A percentile compares a stretch with the other conserved stretches of the same genome.
Evolutionary conservation across 2,113 vertebrate genomes (phyloP).

Genomic region (Butastur rufipennis): DNA sequence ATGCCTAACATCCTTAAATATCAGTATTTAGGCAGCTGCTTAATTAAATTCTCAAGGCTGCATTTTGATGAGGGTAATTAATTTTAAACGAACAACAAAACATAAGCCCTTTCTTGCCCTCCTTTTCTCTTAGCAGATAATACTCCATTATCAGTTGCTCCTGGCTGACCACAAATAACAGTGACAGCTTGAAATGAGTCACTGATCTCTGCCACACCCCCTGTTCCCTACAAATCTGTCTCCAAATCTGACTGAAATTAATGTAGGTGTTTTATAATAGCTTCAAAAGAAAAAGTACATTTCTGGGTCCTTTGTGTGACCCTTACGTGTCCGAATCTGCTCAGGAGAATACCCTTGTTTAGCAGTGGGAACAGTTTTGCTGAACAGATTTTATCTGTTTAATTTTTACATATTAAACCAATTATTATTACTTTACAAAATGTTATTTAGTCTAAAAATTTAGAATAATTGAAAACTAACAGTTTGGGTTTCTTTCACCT

Average conservation of each 20-base stretch:
- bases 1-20: constrained; percentile 51
- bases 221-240: neutral
- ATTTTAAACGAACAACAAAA: constrained; percentile 66
- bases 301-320: neutral
- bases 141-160: constrained; percentile 60
- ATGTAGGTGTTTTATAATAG: neutral
- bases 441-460: neutral
- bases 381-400: neutral
- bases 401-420: neutral
- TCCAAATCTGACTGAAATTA: constrained; percentile 26
- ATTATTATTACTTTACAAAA: neutral
- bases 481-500: neutral
- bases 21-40: constrained; percentile 64
- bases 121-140: constrained; percentile 32
- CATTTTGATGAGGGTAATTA: constrained; percentile 57
- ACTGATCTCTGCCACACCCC: neutral
- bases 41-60: constrained; percentile 72
- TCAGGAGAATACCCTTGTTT: neutral
- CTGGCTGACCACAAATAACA: constrained; percentile 63
- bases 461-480: neutral
- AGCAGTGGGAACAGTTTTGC: neutral
- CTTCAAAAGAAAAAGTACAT: neutral
- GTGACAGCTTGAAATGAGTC: constrained; percentile 47
- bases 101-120: constrained; percentile 8
- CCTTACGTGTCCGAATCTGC: neutral